Base-by-base conservation (phyloP, 1,140 invertebrate genomes). In the Leptonema lineaticorne region DNA sequence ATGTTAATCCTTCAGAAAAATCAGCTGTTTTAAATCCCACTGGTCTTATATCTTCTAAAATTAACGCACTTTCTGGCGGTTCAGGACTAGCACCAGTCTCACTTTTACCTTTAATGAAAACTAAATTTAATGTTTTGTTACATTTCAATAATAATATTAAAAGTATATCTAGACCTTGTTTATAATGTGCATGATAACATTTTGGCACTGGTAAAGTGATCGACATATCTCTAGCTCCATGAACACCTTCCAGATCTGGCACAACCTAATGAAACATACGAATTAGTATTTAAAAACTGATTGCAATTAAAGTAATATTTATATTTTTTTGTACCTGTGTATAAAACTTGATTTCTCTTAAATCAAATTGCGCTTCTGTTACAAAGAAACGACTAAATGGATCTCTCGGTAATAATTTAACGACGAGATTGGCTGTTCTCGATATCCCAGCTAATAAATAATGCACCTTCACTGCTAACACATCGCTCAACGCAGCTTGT, bases 271-370 rank as follows among this genome's bases (percentile, higher is more conserved):
- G n/a, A n/a, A n/a, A n/a, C n/a, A n/a, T n/a, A n/a, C n/a, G n/a
- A n/a, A n/a, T n/a, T n/a, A n/a, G n/a, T n/a, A n/a, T n/a, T n/a
- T n/a, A n/a, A n/a, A n/a, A n/a, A n/a, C n/a, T n/a, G n/a, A n/a
- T n/a, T n/a, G n/a, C n/a, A n/a, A n/a, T n/a, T n/a, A n/a, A n/a
- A n/a, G n/a, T n/a, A n/a, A n/a, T n/a, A n/a, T n/a, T n/a, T n/a
- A n/a, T n/a, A n/a, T n/a, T n/a, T n/a, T n/a, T 33, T 5, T 80
- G 82, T 76, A 91, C 86, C 84, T 90, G 85, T 0, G 90, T 92
- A 76, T 92, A 93, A 79, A 93, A 92, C 68, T 91, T 88, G 73
- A 92, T 92, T 78, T 92, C 91, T 50, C 91, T 82, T 0, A 91
- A 85, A 78, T 92, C 90, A 75, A 92, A 92, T 77, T 92, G 90